These are phyloP conservation scores for Girardia tigrina DNA, from an alignment of 2,888 invertebrate genomes.

Conservation along the genomic window DNA sequence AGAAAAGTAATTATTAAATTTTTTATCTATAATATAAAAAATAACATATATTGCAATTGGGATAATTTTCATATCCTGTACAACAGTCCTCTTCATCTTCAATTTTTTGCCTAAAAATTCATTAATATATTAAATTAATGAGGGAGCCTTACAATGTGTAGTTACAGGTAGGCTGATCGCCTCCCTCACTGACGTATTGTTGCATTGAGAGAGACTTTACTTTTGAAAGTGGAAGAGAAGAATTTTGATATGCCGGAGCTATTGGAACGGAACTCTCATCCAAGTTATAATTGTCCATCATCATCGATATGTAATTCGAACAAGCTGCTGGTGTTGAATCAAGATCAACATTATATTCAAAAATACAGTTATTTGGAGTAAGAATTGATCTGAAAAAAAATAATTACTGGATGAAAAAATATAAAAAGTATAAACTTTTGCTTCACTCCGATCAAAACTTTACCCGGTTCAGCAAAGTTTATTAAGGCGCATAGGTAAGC, in stretches of 20 bases:
- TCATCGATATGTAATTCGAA: neutral
- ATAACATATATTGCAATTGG: neutral
- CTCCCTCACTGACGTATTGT: neutral
- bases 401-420: neutral
- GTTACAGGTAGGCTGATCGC: neutral
- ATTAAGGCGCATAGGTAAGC: too few species aligned
- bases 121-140: neutral
- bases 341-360: neutral
- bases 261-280: neutral
- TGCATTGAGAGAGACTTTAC: neutral
- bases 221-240: neutral
- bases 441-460: neutral
- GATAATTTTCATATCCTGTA: neutral
- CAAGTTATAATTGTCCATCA: slow-evolving; percentile 17
- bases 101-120: neutral
- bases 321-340: neutral
- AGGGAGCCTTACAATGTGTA: neutral
- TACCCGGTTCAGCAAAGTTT: neutral
- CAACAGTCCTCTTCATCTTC: neutral
- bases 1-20: too few species aligned
- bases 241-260: neutral
- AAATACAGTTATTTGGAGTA: neutral
- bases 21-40: too few species aligned
- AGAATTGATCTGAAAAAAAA: neutral
- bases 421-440: neutral